phyloP scores from a whole-genome alignment of 2,888 invertebrate genomes.

The Candidula unifasciata region DNA sequence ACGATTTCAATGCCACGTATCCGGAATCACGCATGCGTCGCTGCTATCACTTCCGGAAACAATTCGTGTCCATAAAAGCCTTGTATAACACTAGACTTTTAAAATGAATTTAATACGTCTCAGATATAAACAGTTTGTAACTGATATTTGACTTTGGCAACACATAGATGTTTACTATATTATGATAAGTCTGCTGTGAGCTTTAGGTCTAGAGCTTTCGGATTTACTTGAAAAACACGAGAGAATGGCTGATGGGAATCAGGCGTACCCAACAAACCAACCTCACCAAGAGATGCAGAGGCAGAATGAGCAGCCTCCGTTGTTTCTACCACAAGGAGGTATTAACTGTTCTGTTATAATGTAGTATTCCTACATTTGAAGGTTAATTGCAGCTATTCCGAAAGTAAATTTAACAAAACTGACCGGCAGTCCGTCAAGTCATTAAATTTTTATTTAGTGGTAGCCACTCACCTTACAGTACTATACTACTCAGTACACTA shows the following conservation, averaged over 20 bases:
- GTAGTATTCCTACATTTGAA: no score
- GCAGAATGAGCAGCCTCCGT: slow-evolving; percentile 17
- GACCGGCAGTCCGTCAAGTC: no score
- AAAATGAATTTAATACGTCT: slow-evolving; percentile 31
- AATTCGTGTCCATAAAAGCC: slow-evolving; percentile 55
- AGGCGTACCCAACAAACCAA: not conserved
- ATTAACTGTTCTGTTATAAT: not conserved
- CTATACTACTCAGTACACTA: no score
- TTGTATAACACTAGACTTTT: slow-evolving; percentile 18
- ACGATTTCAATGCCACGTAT: slow-evolving; percentile 56
- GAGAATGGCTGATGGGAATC: slow-evolving; percentile 43
- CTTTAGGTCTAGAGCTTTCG: not conserved
- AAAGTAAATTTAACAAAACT: no score
- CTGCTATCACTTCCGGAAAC: slow-evolving; percentile 57
- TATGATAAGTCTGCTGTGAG: slow-evolving; percentile 13
- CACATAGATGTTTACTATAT: slow-evolving; percentile 1
- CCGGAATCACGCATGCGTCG: slow-evolving; percentile 55
- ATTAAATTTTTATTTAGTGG: no score
- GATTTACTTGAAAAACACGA: not conserved
- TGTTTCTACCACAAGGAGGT: slow-evolving; percentile 37
- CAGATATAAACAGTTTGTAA: not conserved
- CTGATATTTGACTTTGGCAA: not conserved
- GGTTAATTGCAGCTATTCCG: no score
- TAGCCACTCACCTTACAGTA: no score
- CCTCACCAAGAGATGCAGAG: not conserved